These are phyloP conservation scores for Phaedon cochleariae DNA, from an alignment of 2,888 invertebrate species.

Conservation along the genomic window DNA sequence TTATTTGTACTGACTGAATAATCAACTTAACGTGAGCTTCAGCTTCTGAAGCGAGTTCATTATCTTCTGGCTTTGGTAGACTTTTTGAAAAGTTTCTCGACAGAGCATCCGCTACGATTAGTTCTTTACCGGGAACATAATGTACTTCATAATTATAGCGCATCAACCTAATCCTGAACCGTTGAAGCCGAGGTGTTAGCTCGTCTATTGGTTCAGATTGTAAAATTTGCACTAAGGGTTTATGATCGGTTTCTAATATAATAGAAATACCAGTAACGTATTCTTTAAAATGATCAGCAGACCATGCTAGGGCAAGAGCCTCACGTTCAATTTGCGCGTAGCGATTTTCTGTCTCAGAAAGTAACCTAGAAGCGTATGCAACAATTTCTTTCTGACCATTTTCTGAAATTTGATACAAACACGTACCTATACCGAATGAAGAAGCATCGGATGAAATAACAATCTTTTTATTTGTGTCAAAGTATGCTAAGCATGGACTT, in stretches of 20 bases:
- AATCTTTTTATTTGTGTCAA: neutral
- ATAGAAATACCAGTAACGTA: constrained; percentile 23
- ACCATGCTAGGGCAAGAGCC: constrained; percentile 49
- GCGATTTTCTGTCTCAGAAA: neutral
- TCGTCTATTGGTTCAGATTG: constrained; percentile 49
- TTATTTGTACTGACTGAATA: neutral
- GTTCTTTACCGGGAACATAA: constrained; percentile 41
- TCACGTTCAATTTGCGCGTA: neutral
- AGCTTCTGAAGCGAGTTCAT: neutral
- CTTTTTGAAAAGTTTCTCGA: constrained; percentile 24
- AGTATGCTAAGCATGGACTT: neutral
- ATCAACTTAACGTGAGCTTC: constrained; percentile 4
- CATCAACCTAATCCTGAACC: constrained; percentile 36
- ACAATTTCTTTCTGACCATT: neutral
- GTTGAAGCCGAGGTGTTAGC: constrained; percentile 44
- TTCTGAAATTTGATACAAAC: neutral
- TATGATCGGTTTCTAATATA: constrained; percentile 41
- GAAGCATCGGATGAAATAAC: neutral
- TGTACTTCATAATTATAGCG: constrained; percentile 31
- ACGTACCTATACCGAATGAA: neutral
- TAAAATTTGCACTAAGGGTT: constrained; percentile 43
- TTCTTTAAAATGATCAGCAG: constrained; percentile 45
- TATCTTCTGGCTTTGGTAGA: neutral
- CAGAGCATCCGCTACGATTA: constrained; percentile 38
- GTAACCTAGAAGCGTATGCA: neutral